Base-by-base conservation (phyloP, 1,140 invertebrate genomes). In the Bombus balteatus region DNA sequence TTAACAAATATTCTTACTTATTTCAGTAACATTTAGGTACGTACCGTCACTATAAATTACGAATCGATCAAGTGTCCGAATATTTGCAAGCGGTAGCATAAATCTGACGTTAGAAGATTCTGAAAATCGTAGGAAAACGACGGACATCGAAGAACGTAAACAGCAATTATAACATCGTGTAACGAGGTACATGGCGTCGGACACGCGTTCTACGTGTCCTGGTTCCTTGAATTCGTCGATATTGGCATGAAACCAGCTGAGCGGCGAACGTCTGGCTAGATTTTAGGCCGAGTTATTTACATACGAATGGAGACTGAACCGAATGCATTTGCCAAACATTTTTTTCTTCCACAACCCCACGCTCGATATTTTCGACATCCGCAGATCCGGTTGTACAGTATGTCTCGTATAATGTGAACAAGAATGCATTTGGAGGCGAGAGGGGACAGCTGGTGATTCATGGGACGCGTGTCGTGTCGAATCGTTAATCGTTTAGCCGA, bases 281-380 rank as follows among this genome's bases (percentile, higher is more conserved):
- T 86, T 89, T 79, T 85, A 88, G 83, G 71, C 75, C 76, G 88
- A 86, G 86, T 90, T 89, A 90, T 90, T 90, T 90, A 87, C 88
- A 87, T 87, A 89, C 75, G 85, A 83, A 79, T 89, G 73, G 81
- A 82, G 86, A 83, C 62, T 41, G 74, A 80, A 65, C 70, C 43
- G 59, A 87, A 82, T 83, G 75, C 62, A 83, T 88, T 68, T 77
- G 85, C 74, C 85, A 87, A 88, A 83, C 73, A 73, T 76, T 73
- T 75, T 62, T 82, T n/a, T 76, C 28, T 34, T 81, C 37, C 34
- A 0, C 65, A 12, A 13, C 3, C 13, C 25, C 12, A 37, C 68
- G 68, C 81, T 83, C 85, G 41, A 77, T 72, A 77, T 70, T 87
- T 83, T 83, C 81, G 34, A 62, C 82, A 39, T 86, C 82, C 37